phyloP scores from a whole-genome alignment of 2,888 invertebrate genomes.

The Mimumesa dahlbomi region DNA sequence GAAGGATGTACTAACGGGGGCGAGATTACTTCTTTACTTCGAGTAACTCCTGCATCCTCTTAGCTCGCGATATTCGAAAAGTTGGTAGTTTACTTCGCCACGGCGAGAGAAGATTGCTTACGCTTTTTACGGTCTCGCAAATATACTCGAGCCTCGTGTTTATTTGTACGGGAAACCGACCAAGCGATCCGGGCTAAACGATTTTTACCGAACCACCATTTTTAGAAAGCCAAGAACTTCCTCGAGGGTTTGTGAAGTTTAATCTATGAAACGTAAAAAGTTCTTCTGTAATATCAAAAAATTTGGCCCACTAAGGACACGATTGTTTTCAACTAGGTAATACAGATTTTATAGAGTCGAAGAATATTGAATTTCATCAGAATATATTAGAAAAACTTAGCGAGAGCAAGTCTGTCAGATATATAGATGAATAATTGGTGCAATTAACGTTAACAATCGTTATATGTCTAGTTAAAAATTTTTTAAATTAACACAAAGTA shows the following conservation, averaged over 20 bases:
- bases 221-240: constrained; percentile 3
- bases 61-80: constrained; percentile 61
- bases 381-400: no score
- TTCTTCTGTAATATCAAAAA: neutral
- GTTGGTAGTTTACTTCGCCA: constrained; percentile 57
- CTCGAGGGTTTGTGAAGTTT: constrained; percentile 30
- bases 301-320: neutral
- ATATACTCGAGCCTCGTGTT: constrained; percentile 56
- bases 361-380: no score
- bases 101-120: constrained; percentile 61
- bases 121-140: constrained; percentile 52
- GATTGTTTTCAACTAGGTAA: neutral
- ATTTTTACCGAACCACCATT: constrained; percentile 45
- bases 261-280: constrained; percentile 31
- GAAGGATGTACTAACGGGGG: constrained; percentile 32
- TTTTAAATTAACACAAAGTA: neutral
- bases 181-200: constrained; percentile 44
- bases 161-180: constrained; percentile 49
- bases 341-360: no score
- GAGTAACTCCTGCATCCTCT: constrained; percentile 30
- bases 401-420: no score
- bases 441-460: no score
- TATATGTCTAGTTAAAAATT: no score
- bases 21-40: constrained; percentile 58
- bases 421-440: no score